These are phyloP conservation scores for Melanotus villosus DNA, from an alignment of 2,888 invertebrate genomes.

Conservation along the genomic window DNA sequence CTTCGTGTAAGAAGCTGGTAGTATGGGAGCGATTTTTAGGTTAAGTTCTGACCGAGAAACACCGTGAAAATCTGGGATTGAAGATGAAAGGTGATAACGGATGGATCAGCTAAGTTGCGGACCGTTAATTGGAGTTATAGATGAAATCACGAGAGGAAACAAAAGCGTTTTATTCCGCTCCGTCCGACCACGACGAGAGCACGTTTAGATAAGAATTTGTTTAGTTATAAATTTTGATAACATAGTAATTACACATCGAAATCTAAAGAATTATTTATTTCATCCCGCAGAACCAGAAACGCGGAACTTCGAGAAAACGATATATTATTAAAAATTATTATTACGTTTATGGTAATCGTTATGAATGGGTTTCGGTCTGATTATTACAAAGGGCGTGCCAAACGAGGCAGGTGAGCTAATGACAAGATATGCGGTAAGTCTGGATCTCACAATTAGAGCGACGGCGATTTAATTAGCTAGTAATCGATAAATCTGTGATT, in stretches of 20 bases:
- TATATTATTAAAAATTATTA: conserved; percentile 26
- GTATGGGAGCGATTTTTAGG: conserved; percentile 20
- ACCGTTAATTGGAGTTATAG: conserved; percentile 46
- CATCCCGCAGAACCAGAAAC: conserved; percentile 34
- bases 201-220: conserved; percentile 45
- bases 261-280: conserved; percentile 38
- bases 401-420: conserved; percentile 42
- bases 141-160: conserved; percentile 43
- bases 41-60: conserved; percentile 26
- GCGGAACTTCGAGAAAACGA: conserved; percentile 27
- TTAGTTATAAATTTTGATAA: conserved; percentile 47
- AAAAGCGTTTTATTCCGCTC: conserved; percentile 44
- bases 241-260: conserved; percentile 40
- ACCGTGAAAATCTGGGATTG: conserved; percentile 27
- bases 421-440: conserved; percentile 41
- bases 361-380: conserved; percentile 46
- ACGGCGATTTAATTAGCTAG: conserved; percentile 42
- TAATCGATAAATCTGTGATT: conserved; percentile 42
- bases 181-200: conserved; percentile 43
- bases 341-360: conserved; percentile 29
- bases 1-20: conserved; percentile 23
- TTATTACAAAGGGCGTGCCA: conserved; percentile 45
- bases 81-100: conserved; percentile 45
- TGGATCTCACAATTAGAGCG: conserved; percentile 38
- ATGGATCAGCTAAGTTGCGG: conserved; percentile 31